Evolutionary conservation across 1,140 invertebrate species (phyloP).

Genomic region (Probaryconus sp.): DNA sequence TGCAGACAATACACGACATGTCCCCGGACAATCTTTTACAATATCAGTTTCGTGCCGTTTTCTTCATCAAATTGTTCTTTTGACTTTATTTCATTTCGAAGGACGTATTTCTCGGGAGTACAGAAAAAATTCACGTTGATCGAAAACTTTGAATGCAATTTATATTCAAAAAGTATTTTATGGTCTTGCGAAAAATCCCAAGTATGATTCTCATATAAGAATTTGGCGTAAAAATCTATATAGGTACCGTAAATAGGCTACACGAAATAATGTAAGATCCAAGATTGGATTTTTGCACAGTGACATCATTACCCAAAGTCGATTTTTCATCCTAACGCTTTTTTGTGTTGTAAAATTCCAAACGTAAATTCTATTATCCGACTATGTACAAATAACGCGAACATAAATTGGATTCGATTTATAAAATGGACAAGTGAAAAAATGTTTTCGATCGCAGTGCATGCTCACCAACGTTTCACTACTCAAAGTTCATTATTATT

Average conservation of each 20-base stretch:
- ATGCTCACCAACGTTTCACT: conserved; percentile 46
- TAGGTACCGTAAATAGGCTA: too few relatives aligned
- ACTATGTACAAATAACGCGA: too few relatives aligned
- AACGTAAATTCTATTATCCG: too few relatives aligned
- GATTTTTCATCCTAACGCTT: too few relatives aligned
- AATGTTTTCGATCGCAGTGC: conserved; percentile 52
- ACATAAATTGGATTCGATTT: too few relatives aligned
- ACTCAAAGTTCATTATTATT: conserved; percentile 54
- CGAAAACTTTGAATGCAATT: conserved; percentile 40
- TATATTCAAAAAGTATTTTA: conserved; percentile 4
- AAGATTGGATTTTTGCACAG: too few relatives aligned
- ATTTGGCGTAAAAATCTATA: too few relatives aligned
- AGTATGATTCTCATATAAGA: conserved; percentile 7
- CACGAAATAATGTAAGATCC: too few relatives aligned
- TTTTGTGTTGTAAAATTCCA: too few relatives aligned
- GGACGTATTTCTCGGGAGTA: conserved; percentile 65
- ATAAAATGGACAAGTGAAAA: conserved; percentile 3
- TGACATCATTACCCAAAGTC: too few relatives aligned
- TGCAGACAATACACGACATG: conserved; percentile 56
- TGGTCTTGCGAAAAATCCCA: too few relatives aligned
- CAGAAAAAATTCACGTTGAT: conserved; percentile 53
- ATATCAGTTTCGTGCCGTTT: conserved; percentile 61
- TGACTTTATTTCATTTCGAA: conserved; percentile 40
- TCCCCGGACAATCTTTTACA: conserved; percentile 35
- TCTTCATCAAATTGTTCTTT: conserved; percentile 9